Base-by-base conservation (phyloP, 1,140 invertebrate species). In the Brachionus manjavacas region DNA sequence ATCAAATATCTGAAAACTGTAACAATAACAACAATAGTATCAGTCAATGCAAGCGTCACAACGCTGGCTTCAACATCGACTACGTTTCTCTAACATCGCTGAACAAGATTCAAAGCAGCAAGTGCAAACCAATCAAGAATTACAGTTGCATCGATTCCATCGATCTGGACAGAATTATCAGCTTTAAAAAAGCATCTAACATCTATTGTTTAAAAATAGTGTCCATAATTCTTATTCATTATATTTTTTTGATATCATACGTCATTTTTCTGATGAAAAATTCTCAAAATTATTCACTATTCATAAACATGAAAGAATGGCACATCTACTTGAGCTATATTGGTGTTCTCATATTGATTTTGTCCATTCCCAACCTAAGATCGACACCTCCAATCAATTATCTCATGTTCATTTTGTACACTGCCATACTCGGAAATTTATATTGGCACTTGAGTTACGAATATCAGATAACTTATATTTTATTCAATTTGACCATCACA, bases 31-130 rank as follows among this genome's bases (percentile, higher is more conserved):
- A 76, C 23, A 76, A 49, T 16, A 49, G 31, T 49, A 8, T 6
- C 8, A 23, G n/a, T 60, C 52, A 60, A 60, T 60, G 52, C 20
- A 49, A 76, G 14, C 35, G 35, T 41, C 39, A 20, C 35, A 72
- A 39, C 7, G 31, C 31, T 11, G 41, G 8, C 12, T 76, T 49
- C 20, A 49, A 49, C 20, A 76, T 76, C 3, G 43, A 76, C 20
- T 76, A 76, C 20, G 72, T 76, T 20, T 76, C 72, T 0, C 41
- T 76, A n/a, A 76, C 72, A 46, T 76, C 72, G 14, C 28, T 76
- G 11, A 76, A 76, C 72, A 76, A 76, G 52, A 76, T 76, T 76
- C 72, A 76, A 76, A 49, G 25, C 9, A 20, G 12, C 25, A 76
- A 76, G 14, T 76, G 41, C 20, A 46, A 49, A 49, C 41, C 16